phyloP scores from a whole-genome alignment of 2,113 vertebrate species.

The Ginglymostoma cirratum region DNA sequence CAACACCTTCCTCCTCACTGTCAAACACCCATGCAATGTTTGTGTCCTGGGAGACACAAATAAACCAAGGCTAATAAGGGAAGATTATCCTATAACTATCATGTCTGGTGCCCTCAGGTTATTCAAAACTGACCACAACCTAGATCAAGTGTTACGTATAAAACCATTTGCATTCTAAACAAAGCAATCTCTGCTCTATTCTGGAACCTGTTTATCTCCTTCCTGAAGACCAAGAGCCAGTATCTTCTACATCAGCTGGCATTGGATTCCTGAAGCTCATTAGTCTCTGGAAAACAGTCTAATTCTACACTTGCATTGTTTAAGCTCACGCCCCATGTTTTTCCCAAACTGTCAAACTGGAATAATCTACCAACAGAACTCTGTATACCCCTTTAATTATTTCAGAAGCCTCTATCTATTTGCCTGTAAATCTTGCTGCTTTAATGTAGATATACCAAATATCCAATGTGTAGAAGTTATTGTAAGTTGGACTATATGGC shows the following conservation, averaged over 20 bases:
- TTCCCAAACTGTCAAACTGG: neutral
- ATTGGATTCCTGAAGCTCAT: neutral
- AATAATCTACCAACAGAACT: neutral
- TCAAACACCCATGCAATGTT: too few relatives aligned
- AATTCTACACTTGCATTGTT: too few relatives aligned
- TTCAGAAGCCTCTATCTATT: neutral
- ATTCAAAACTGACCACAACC: neutral
- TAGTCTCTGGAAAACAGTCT: neutral
- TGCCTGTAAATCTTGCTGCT: neutral
- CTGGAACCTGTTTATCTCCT: neutral
- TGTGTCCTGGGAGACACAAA: too few relatives aligned
- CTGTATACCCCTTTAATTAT: neutral
- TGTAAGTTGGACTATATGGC: neutral
- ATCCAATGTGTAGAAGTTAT: neutral
- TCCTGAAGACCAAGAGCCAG: neutral
- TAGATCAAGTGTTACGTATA: neutral
- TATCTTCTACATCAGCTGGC: neutral
- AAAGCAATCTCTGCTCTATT: neutral
- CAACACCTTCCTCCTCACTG: too few relatives aligned
- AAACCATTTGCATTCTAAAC: neutral
- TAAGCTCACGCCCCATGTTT: neutral
- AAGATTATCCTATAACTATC: neutral
- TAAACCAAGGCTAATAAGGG: neutral
- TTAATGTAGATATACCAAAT: neutral
- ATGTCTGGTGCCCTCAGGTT: neutral